Evolutionary conservation across 2,113 vertebrate species (phyloP), one percentile per base, ranked within the genome.

Genomic region (Paracanthobrama guichenoti): DNA sequence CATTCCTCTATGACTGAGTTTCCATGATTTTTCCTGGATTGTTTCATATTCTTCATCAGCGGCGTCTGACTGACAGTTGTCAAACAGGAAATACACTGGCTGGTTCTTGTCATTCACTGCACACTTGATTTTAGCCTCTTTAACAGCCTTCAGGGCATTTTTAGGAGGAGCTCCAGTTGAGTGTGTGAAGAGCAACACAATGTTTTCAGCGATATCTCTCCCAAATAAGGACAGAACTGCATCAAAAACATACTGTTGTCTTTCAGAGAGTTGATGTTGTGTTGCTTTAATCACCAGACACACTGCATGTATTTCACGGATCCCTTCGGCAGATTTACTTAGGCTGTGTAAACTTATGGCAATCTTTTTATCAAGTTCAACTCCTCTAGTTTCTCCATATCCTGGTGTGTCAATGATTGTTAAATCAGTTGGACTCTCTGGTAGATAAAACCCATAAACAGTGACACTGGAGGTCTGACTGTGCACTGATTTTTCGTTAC

Each of bases 131-230:
- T 79, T 1, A 44, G 57, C 57, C 0, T 26, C 35, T 60, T 79
- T 26, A 24, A 79, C 57, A 16, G 76, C 76, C 3, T 0, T 46
- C 76, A 60, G 39, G 0, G 1, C 55, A 24, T 24, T 1, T 24
- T 24, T 78, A 13, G 55, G 55, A 0, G 0, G 1, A 9, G 0
- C 0, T 39, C 31, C 75, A 59, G 0, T 0, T 60, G 76, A 78
- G 11, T 42, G 11, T 60, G 76, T 60, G 3, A 78, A 5, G 31
- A 78, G 31, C 10, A 78, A 4, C 3, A 60, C 6, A 10, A 78
- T 78, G 20, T 78, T 78, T 60, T 78, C 55, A 39, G 20, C 28
- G 16, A 24, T 42, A 78, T 78, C 55, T 42, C 2, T 60, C 1
- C 76, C 55, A 44, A 78, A 78, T 42, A 78, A 78, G 16, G 31